These are phyloP conservation scores for Caracal caracal DNA, from an alignment of 2,113 vertebrate genomes.

Conservation along the genomic window DNA sequence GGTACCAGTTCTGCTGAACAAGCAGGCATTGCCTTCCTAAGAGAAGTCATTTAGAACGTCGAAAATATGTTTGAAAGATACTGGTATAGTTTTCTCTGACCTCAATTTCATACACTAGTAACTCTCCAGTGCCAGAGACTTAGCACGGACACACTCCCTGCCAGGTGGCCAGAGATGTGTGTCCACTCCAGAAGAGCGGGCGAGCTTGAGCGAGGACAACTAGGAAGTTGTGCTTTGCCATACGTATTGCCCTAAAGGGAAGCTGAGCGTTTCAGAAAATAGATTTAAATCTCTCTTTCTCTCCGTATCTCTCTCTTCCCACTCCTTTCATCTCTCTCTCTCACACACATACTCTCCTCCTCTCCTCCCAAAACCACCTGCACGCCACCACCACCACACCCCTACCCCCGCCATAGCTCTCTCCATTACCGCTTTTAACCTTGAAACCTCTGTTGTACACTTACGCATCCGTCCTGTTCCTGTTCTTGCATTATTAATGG, in stretches of 20 bases:
- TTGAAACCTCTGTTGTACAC: conserved; percentile 78
- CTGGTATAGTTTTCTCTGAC: conserved; percentile 41
- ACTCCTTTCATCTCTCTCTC: not conserved
- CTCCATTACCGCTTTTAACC: conserved; percentile 83
- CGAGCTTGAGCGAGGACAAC: conserved; percentile 57
- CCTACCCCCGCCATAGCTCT: not conserved
- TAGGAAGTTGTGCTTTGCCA: conserved; percentile 55
- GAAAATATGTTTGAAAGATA: conserved; percentile 8
- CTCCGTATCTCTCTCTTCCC: not conserved
- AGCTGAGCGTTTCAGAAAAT: conserved; percentile 40
- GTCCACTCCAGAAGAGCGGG: not conserved
- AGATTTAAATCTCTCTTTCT: not conserved
- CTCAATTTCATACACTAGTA: conserved; percentile 38
- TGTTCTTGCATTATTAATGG: conserved; percentile 85
- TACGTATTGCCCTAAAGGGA: conserved; percentile 54
- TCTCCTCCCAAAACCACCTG: not conserved
- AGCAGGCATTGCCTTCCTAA: conserved; percentile 26
- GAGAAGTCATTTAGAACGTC: conserved; percentile 16
- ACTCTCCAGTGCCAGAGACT: not conserved
- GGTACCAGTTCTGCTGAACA: conserved; percentile 54
- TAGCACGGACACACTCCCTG: not conserved
- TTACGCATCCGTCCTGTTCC: conserved; percentile 68
- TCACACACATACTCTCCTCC: not conserved
- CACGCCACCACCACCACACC: not conserved
- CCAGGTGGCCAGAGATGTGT: not conserved